Base-by-base conservation (phyloP, 1,140 invertebrate species). In the Zophobas atratus region DNA sequence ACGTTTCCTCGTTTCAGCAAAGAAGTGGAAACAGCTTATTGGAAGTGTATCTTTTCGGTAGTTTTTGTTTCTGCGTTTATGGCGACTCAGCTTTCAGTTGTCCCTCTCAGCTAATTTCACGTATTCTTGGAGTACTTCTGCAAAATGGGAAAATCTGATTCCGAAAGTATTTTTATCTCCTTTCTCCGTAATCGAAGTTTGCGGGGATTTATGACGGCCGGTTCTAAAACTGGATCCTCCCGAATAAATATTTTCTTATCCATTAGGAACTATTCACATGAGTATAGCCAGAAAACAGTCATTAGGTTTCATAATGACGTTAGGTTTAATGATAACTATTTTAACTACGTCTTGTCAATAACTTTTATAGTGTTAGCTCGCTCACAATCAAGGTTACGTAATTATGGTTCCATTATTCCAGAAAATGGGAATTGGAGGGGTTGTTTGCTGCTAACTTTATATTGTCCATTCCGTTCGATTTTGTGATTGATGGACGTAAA, bases 41-140 rank as follows among this genome's bases (percentile, higher is more conserved):
- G 57, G 32, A 39, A 39, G 55, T 6, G 6, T 57, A 33, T 57
- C 38, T 63, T 63, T 63, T 63, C 6, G 57, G 8, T 63, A 38
- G n/a, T 63, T 63, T 63, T 63, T 38, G 57, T 63, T 63, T 63
- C 57, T 39, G 57, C 57, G 39, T 51, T 51, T 51, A 51, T 63
- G 57, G 34, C 35, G 57, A 63, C 35, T 63, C 57, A 63, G 57
- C 57, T 63, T 63, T 63, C 34, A 63, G 57, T 36, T 63, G 6
- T 51, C 49, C 4, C 6, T 20, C 20, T 51, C 49, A 20, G 3
- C n/a, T 51, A 51, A 51, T 51, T 51, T 8, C 43, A 8, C 43
- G 3, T 46, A 46, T 46, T 51, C 49, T 51, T 51, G n/a, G 2
- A 51, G 49, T 20, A 51, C 49, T 20, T 51, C 49, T 5, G 20